These are phyloP conservation scores for Ctenopoma kingsleyae DNA, from an alignment of 2,797 vertebrate genomes.

Conservation along the genomic window DNA sequence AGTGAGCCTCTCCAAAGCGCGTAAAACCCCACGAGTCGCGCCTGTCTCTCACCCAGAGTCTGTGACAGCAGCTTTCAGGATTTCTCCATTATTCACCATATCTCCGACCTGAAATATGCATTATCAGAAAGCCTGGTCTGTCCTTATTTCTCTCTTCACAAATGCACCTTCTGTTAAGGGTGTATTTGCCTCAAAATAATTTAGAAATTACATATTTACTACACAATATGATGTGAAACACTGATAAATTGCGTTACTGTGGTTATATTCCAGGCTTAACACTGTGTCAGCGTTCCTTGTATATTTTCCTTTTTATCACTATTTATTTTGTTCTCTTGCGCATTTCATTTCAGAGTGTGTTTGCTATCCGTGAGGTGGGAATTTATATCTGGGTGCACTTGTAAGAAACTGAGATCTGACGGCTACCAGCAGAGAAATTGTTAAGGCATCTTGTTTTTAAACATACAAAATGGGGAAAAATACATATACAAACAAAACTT, in stretches of 20 bases:
- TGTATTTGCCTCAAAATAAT: constrained; percentile 15
- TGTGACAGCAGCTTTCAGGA: constrained; percentile 68
- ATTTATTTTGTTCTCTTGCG: constrained; percentile 29
- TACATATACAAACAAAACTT: background rate
- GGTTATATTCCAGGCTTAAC: background rate
- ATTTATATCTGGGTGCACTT: constrained; percentile 19
- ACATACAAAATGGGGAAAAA: background rate
- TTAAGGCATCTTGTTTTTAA: background rate
- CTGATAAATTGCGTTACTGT: background rate
- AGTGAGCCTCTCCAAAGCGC: constrained; percentile 64
- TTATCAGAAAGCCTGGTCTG: constrained; percentile 36
- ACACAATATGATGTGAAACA: constrained; percentile 1
- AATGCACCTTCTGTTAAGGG: constrained; percentile 2
- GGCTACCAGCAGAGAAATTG: constrained; percentile 7
- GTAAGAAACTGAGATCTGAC: constrained; percentile 32
- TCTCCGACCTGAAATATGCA: constrained; percentile 57
- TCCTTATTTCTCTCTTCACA: background rate
- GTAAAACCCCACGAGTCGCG: constrained; percentile 71
- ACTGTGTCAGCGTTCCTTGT: constrained; percentile 1
- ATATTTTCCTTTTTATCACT: constrained; percentile 16
- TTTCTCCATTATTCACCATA: constrained; percentile 65
- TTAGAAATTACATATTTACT: constrained; percentile 15
- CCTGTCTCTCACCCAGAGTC: constrained; percentile 65
- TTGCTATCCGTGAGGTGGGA: constrained; percentile 3
- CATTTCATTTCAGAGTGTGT: constrained; percentile 19